These are phyloP conservation scores for Podarcis muralis DNA, from an alignment of 2,113 vertebrate species.

Conservation along the genomic window DNA sequence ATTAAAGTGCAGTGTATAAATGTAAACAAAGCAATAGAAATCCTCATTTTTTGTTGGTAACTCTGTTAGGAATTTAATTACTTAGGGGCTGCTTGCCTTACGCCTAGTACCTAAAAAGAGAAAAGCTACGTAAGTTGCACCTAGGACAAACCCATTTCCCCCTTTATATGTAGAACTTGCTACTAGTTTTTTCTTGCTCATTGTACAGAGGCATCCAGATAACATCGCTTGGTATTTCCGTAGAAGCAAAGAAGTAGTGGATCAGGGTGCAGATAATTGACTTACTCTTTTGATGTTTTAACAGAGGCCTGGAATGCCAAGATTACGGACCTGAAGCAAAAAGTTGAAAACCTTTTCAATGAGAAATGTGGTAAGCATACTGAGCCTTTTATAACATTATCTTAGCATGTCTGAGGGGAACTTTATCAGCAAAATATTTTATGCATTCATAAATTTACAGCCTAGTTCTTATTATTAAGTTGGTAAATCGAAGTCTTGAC, in stretches of 20 bases:
- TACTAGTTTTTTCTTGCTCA: too few species aligned
- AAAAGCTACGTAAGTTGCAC: not conserved
- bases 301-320: constrained; percentile 82
- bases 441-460: not conserved
- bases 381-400: not conserved
- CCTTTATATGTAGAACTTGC: too few species aligned
- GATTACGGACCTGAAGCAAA: constrained; percentile 79
- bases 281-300: constrained; percentile 37
- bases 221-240: too few species aligned
- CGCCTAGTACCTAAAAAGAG: not conserved
- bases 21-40: too few species aligned
- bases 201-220: not conserved
- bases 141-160: too few species aligned
- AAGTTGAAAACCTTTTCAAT: constrained; percentile 81
- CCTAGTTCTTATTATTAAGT: not conserved
- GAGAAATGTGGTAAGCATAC: constrained; percentile 81
- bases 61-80: not conserved
- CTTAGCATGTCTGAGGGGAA: not conserved
- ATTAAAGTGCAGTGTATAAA: not conserved
- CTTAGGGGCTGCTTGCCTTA: not conserved
- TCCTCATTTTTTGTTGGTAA: not conserved
- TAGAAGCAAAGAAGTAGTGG: not conserved
- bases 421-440: not conserved
- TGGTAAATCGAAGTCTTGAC: not conserved
- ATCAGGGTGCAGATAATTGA: not conserved